Base-by-base conservation (phyloP, 2,113 vertebrate genomes). In the Puffinus mauretanicus region DNA sequence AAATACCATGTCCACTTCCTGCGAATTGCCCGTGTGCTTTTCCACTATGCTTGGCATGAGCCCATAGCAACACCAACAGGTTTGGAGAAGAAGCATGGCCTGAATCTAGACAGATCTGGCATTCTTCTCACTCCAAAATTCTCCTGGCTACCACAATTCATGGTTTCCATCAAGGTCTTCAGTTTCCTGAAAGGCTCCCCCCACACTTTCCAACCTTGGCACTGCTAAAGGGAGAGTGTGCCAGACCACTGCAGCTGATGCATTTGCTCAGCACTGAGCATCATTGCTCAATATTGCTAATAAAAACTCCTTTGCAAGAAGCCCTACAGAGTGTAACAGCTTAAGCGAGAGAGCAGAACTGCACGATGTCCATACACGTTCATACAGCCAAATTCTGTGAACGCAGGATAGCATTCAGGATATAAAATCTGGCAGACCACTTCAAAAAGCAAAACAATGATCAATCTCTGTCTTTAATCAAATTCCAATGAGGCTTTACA, bases 161-260 rank as follows among this genome's bases (percentile, higher is more conserved):
- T 42, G 10, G 61, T 71, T 84, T 84, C 55, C 52, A 82, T 71
- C 69, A 88, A 82, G 65, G 46, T 78, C 60, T 88, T 88, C 26
- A 44, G 42, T 44, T 73, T 64, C 52, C 61, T 60, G 46, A 91
- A 71, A 81, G 29, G 51, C 58, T 90, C 6, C 27, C 25, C 42
- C 9, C 3, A 34, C 21, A 24, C 24, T 82, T 92, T 16, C 66
- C 82, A 93, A 22, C 18, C 32, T 69, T 93, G 92, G 85, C 88
- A 92, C 27, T 32, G 61, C 36, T 58, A 54, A 61, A 67, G 42
- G 26, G 20, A 90, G 30, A 78, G 1, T 11, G 9, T 72, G 86
- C 88, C 95, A 94, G 93, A 36, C 38, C 86, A 60, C 30, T 64
- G 82, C 88, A 90, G 90, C 52, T 34, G 79, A 93, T 77, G 51